Conservation (phyloP, 1,140 invertebrate species). For the Laupala kohalensis region DNA sequence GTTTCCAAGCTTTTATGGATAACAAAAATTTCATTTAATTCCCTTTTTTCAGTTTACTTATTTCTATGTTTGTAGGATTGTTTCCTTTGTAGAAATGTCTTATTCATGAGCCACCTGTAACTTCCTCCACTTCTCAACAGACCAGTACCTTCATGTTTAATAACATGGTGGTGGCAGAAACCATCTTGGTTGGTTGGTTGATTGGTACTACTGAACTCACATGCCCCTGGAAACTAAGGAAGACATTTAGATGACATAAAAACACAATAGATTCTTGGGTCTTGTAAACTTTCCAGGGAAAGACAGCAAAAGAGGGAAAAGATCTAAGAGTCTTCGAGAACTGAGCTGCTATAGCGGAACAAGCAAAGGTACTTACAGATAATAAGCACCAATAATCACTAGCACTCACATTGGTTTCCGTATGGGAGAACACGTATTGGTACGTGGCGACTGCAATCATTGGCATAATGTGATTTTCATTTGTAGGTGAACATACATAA, state of each 20-base stretch:
- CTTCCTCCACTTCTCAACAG: neutral
- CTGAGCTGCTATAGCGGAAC: constrained; percentile 53
- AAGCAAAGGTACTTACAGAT: constrained; percentile 43
- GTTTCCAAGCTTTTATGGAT: neutral
- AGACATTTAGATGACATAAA: constrained; percentile 6
- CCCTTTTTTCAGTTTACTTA: neutral
- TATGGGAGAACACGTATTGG: neutral
- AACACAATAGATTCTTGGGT: constrained; percentile 12
- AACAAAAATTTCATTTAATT: neutral
- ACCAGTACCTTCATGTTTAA: neutral
- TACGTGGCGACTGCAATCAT: neutral
- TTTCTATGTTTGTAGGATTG: neutral
- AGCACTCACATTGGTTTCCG: neutral
- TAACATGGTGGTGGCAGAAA: constrained; percentile 7
- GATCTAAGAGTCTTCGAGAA: constrained; percentile 49
- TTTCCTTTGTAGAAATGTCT: neutral
- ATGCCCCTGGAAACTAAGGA: neutral
- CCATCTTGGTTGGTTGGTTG: constrained; percentile 4
- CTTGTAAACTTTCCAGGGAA: constrained; percentile 36
- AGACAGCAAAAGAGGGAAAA: constrained; percentile 45
- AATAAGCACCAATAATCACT: constrained; percentile 8
- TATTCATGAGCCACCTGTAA: neutral
- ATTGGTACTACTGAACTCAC: constrained; percentile 6
- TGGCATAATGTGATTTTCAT: neutral
- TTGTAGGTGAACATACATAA: too few species aligned